Base-by-base conservation (phyloP, 2,113 vertebrate genomes). In the Carassius auratus region DNA sequence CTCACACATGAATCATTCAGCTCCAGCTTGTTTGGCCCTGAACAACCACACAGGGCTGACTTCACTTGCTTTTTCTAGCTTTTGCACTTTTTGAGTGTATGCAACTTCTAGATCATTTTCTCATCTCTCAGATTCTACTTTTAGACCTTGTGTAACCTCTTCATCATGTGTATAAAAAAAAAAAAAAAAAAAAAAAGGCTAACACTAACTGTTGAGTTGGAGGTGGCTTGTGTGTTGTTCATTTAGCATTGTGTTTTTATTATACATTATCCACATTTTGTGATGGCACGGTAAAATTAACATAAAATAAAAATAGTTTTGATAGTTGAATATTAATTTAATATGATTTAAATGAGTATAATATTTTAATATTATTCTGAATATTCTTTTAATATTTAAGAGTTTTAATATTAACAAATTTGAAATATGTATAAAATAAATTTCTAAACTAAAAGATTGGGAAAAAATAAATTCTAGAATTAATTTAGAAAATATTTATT, bases 1-100 rank as follows among this genome's bases (percentile, higher is more conserved):
- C 62, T 13, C n/a, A 10, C 77, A 8, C 45, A 52, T 81, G 79
- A 69, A 69, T 81, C 62, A 69, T 81, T 81, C 42, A 81, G 38
- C 6, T 69, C 15, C 13, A 17, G 55, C 30, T 80, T 64, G 21
- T 80, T 42, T 7, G 26, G 26, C 8, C 26, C 26, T 68, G 79
- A 68, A 30, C 61, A 57, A 62, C 77, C 71, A 48, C 3, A 45
- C n/a, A 80, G 59, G 77, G 23, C 59, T 5, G n/a, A 15, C 4
- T 33, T 26, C 57, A 42, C 55, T 45, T 45, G 42, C 57, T 64
- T 64, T 59, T n/a, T 78, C 19, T 78, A n/a, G 55, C 57, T 26
- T 45, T 79, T 14, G 10, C 6, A 14, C n/a, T 45, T 80, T 48
- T 62, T 17, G 30, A 30, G 30, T 17, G 59, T 9, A 45, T 14